phyloP scores from a whole-genome alignment of 2,888 invertebrate species.

The Clepsis dumicolana region DNA sequence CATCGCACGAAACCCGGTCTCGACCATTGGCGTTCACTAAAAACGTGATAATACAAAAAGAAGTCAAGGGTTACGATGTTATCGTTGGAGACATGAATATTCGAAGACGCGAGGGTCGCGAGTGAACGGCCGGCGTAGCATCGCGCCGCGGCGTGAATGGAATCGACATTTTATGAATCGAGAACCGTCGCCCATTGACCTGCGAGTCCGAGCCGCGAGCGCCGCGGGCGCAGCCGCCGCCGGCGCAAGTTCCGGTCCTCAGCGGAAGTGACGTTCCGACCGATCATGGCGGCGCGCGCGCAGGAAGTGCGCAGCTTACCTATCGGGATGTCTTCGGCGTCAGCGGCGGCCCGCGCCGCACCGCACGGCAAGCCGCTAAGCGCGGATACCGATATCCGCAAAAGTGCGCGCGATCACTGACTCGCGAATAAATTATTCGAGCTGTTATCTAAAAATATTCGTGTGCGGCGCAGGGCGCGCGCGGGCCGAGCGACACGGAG shows the following conservation, averaged over 20 bases:
- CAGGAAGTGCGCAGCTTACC: slow-evolving; percentile 87
- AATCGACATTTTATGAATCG: slow-evolving; percentile 85
- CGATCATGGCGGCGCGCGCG: slow-evolving; percentile 85
- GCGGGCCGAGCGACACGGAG: slow-evolving; percentile 70
- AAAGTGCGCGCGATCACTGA: slow-evolving; percentile 83
- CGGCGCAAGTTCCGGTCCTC: slow-evolving; percentile 73
- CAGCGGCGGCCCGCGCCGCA: slow-evolving; percentile 61
- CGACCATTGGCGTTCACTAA: slow-evolving; percentile 75
- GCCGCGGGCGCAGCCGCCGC: slow-evolving; percentile 61
- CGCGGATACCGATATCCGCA: slow-evolving; percentile 75
- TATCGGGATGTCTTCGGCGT: slow-evolving; percentile 79
- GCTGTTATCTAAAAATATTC: slow-evolving; percentile 86
- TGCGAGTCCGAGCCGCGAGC: slow-evolving; percentile 51
- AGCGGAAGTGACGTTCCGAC: slow-evolving; percentile 82
- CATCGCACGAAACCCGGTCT: slow-evolving; percentile 77
- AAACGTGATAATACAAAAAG: slow-evolving; percentile 83
- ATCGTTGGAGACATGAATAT: slow-evolving; percentile 85
- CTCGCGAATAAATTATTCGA: slow-evolving; percentile 84
- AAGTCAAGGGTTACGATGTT: slow-evolving; percentile 85
- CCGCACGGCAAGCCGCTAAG: slow-evolving; percentile 67
- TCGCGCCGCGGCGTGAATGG: slow-evolving; percentile 83
- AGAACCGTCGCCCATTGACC: slow-evolving; percentile 82
- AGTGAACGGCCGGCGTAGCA: slow-evolving; percentile 82
- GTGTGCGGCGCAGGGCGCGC: slow-evolving; percentile 74
- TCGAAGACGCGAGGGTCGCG: slow-evolving; percentile 85